Evolutionary conservation across 1,140 invertebrate genomes (phyloP), one percentile per base, ranked within the genome.

Genomic region (Micrasema longulum): DNA sequence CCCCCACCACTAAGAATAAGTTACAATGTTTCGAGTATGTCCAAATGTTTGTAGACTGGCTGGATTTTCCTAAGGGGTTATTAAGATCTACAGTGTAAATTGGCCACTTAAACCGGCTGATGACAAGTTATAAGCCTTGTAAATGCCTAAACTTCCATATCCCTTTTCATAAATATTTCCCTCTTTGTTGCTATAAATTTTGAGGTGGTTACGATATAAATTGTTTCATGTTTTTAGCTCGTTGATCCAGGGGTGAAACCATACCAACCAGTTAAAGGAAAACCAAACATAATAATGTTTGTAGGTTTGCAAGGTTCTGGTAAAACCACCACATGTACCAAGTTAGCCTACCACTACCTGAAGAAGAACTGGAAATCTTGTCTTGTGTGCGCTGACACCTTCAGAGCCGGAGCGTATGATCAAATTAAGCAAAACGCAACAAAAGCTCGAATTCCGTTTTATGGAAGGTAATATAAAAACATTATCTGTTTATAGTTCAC

Each of bases 391-490:
- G 98, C 98, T 35, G 98, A 99, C 86, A 99, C 98, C 64, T 99
- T 99, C 85, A 91, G 98, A 86, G 98, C 98, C 81, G 98, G 98
- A 86, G 98, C 98, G 72, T 99, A 99, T 81, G 98, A 99, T 89
- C 98, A 99, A 85, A 90, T 99, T 41, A 99, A 99, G 88, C 98
- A 99, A 80, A 99, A 99, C 88, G 98, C 97, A 73, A 99, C 97
- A 18, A 99, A 99, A 85, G 98, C 98, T 12, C 91, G 97, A 80
- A 99, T 99, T 86, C 98, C 98, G n/a, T 99, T 99, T 86, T 99
- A 99, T 88, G 98, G 98, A 88, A 98, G 95, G 95, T 96, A 82
- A 20, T n/a, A n/a, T n/a, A n/a, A n/a, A 52, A 18, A n/a, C n/a
- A n/a, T n/a, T n/a, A n/a, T n/a, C n/a, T n/a, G n/a, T n/a, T n/a